phyloP scores from a whole-genome alignment of 2,888 invertebrate species.

The Nineta flava region DNA sequence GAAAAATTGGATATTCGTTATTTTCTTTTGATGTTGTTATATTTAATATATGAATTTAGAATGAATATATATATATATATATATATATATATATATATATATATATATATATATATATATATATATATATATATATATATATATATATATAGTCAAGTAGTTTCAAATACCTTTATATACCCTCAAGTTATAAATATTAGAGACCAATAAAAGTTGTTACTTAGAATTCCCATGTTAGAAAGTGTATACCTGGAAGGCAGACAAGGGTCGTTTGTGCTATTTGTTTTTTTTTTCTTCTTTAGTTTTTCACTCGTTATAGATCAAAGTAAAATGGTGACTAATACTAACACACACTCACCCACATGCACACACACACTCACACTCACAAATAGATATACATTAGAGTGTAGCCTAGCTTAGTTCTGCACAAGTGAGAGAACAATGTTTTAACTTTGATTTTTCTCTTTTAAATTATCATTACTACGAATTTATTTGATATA shows the following conservation, averaged over 20 bases:
- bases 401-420: too few species aligned
- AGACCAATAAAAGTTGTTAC: constrained; percentile 30
- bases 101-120: neutral
- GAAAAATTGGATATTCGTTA: constrained; percentile 23
- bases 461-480: too few species aligned
- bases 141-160: too few species aligned
- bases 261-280: neutral
- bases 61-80: constrained; percentile 5
- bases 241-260: constrained; percentile 20
- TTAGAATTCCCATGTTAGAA: constrained; percentile 24
- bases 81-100: constrained; percentile 1
- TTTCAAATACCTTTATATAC: constrained; percentile 4
- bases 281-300: too few species aligned
- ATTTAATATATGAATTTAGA: constrained; percentile 19
- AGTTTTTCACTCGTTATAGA: too few species aligned
- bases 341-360: too few species aligned
- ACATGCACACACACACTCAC: too few species aligned
- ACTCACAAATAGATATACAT: too few species aligned
- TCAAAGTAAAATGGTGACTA: too few species aligned
- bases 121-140: constrained; percentile 1
- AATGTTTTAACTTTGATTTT: too few species aligned
- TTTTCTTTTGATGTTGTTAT: constrained; percentile 23
- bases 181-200: constrained; percentile 28
- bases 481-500: too few species aligned
- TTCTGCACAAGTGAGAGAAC: too few species aligned